Evolutionary conservation across 2,113 vertebrate genomes (phyloP).

Genomic region (Elephantulus edwardii): DNA sequence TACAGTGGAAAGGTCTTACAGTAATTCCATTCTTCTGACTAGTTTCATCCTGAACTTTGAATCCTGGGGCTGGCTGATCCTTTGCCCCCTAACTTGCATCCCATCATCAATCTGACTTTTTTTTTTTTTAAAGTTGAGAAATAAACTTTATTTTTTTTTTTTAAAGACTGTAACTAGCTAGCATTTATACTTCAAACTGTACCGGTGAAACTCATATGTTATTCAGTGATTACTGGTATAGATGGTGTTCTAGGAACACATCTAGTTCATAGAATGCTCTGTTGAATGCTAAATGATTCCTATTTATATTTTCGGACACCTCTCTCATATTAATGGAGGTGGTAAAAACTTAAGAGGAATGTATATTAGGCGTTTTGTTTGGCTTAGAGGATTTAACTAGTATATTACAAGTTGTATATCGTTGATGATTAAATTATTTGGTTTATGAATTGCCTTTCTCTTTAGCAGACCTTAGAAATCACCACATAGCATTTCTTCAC

Average conservation of each 20-base stretch:
- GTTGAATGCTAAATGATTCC: not conserved
- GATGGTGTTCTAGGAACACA: not conserved
- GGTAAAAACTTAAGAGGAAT: not conserved
- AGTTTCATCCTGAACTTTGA: slow-evolving; percentile 18
- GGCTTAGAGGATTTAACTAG: not conserved
- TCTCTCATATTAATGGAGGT: not conserved
- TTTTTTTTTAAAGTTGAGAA: not conserved
- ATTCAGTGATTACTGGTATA: not conserved
- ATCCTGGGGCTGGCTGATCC: not conserved
- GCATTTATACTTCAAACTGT: not conserved
- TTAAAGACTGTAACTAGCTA: slow-evolving; percentile 10
- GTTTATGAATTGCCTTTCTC: not conserved
- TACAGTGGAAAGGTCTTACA: not conserved
- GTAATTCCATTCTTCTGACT: not conserved
- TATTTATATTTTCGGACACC: not conserved
- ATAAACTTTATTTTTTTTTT: not conserved
- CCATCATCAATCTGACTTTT: not conserved
- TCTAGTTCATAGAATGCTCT: not conserved
- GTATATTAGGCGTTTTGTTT: slow-evolving; percentile 17
- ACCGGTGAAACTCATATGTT: not conserved
- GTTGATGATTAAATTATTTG: not conserved
- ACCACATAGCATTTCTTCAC: not conserved
- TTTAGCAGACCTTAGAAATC: not conserved
- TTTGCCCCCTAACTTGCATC: not conserved
- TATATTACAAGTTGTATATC: slow-evolving; percentile 6